phyloP scores from a whole-genome alignment of 1,140 invertebrate genomes.

The Pemphigus obesinymphae region DNA sequence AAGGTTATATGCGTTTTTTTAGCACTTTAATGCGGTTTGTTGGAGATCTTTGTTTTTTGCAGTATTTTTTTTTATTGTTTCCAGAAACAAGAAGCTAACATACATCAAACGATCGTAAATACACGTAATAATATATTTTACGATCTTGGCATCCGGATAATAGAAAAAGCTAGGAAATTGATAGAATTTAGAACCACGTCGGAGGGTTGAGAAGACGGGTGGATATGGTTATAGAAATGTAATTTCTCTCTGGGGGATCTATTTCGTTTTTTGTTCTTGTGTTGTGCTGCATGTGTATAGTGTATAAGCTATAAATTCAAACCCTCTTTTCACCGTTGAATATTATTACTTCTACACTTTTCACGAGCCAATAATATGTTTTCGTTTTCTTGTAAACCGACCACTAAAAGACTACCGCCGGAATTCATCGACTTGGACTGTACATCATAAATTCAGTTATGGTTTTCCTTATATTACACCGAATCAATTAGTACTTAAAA shows the following conservation, averaged over 20 bases:
- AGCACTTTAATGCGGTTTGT: not conserved
- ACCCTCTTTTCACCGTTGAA: not conserved
- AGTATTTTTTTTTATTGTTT: not conserved
- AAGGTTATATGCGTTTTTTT: not conserved
- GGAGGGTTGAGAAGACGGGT: not conserved
- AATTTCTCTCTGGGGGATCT: constrained; percentile 24
- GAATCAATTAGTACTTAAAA: no score
- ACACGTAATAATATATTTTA: constrained; percentile 1
- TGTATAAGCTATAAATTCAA: constrained; percentile 8
- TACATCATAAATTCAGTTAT: not conserved
- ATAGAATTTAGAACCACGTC: not conserved
- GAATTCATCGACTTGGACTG: not conserved
- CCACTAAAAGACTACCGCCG: not conserved
- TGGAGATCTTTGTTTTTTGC: not conserved
- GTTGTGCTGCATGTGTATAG: not conserved
- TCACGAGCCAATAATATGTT: not conserved
- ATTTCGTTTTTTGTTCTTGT: not conserved
- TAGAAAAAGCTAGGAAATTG: not conserved
- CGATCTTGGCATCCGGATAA: not conserved
- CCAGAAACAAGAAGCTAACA: not conserved
- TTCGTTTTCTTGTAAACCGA: not conserved
- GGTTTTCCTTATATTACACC: no score
- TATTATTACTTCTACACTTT: not conserved
- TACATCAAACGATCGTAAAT: constrained; percentile 11
- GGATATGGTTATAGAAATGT: constrained; percentile 22